Conservation (phyloP, 1,140 invertebrate genomes). For the Octopus bimaculoides region DNA sequence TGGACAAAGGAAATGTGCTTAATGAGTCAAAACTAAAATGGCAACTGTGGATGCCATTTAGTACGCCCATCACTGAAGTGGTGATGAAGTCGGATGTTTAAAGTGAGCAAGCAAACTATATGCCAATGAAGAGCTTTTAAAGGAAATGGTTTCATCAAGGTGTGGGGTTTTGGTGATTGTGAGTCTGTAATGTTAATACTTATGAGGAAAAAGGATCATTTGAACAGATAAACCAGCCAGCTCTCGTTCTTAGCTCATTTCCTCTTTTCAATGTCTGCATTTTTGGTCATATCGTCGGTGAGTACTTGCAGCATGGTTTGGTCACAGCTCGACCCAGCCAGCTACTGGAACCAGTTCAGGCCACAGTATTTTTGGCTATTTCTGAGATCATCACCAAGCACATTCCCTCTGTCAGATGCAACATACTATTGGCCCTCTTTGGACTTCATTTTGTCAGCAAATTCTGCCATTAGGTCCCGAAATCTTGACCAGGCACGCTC, state of each 20-base stretch:
- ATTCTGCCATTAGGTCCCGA: conserved; percentile 90
- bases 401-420: conserved; percentile 24
- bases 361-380: not conserved
- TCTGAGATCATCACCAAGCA: conserved; percentile 27
- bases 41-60: not conserved
- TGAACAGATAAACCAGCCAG: conserved; percentile 9
- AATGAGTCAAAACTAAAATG: not conserved
- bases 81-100: not conserved
- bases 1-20: conserved; percentile 16
- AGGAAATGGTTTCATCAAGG: conserved; percentile 9
- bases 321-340: conserved; percentile 1
- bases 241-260: conserved; percentile 3
- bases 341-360: not conserved
- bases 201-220: not conserved
- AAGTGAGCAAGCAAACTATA: conserved; percentile 5
- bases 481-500: conserved; percentile 96
- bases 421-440: conserved; percentile 24
- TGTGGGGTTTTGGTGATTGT: not conserved
- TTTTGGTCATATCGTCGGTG: conserved; percentile 5
- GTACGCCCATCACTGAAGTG: not conserved
- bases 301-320: conserved; percentile 10
- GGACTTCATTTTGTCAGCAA: conserved; percentile 36
- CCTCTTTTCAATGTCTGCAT: conserved; percentile 8
- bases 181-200: conserved; percentile 7
- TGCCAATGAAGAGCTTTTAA: conserved; percentile 2